phyloP scores from a whole-genome alignment of 1,140 invertebrate genomes.

The Dendrolimus punctatus region DNA sequence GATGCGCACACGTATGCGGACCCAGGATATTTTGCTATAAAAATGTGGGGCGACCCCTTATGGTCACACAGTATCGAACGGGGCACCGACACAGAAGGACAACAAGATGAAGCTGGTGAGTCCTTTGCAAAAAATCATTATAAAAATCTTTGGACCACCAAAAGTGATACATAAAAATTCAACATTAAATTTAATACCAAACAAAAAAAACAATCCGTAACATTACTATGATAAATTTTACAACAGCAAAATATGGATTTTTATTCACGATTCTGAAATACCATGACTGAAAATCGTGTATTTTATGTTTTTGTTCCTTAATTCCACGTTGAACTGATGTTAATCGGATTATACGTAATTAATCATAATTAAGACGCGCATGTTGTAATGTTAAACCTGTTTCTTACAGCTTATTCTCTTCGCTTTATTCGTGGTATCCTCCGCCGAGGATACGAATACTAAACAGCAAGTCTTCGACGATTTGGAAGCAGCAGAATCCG shows the following conservation, averaged over 20 bases:
- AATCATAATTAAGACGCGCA: neutral
- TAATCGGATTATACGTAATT: neutral
- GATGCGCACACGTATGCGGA: slow-evolving; percentile 37
- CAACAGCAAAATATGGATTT: too few relatives aligned
- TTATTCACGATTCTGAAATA: too few relatives aligned
- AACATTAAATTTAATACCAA: too few relatives aligned
- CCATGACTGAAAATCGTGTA: too few relatives aligned
- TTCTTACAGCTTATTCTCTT: slow-evolving; percentile 39
- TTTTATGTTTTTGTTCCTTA: too few relatives aligned
- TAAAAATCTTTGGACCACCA: neutral
- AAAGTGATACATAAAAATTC: too few relatives aligned
- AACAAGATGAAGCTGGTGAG: slow-evolving; percentile 65
- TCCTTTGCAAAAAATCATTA: slow-evolving; percentile 40
- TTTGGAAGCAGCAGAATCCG: slow-evolving; percentile 25
- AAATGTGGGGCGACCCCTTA: slow-evolving; percentile 51
- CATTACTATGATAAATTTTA: too few relatives aligned
- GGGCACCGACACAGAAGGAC: slow-evolving; percentile 54
- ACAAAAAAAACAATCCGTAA: too few relatives aligned
- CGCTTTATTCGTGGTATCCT: slow-evolving; percentile 36
- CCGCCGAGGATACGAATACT: slow-evolving; percentile 30
- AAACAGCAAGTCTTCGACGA: slow-evolving; percentile 23
- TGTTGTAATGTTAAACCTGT: slow-evolving; percentile 6
- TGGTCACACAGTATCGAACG: slow-evolving; percentile 47
- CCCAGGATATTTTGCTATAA: slow-evolving; percentile 63
- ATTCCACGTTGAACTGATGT: too few relatives aligned